Percentiles rank a stretch among this genome's conserved stretches.
Conservation (phyloP, 2,888 invertebrate species). For the Rhingia rostrata region DNA sequence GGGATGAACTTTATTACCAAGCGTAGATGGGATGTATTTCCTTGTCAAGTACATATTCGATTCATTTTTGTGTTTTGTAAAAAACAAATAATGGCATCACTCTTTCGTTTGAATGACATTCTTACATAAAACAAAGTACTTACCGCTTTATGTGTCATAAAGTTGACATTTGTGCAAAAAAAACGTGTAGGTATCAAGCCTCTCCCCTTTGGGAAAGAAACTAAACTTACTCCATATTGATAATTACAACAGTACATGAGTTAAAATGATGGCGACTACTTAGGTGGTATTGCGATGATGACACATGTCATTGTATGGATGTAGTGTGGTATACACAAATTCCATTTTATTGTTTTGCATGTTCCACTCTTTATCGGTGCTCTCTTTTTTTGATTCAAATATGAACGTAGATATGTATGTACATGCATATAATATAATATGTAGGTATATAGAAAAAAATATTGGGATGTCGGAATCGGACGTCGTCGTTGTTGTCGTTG, state of each 20-base stretch:
- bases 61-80: neutral
- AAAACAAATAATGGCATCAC: neutral
- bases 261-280: conserved; percentile 41
- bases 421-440: neutral
- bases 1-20: conserved; percentile 18
- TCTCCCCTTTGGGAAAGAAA: conserved; percentile 14
- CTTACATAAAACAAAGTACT: neutral
- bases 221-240: neutral
- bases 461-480: conserved; percentile 37
- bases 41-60: neutral
- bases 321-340: conserved; percentile 38
- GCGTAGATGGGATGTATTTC: neutral
- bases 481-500: conserved; percentile 9
- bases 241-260: conserved; percentile 39
- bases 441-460: conserved; percentile 9
- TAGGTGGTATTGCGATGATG: conserved; percentile 52
- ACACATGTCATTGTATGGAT: conserved; percentile 44
- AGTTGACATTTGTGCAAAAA: neutral
- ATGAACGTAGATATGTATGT: neutral
- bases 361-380: conserved; percentile 53
- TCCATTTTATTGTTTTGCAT: conserved; percentile 58
- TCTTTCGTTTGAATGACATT: too few relatives aligned
- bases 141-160: neutral
- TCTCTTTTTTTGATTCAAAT: conserved; percentile 51
- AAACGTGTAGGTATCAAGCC: conserved; percentile 20